These are phyloP conservation scores for Lagenorhynchus albirostris DNA, from an alignment of 2,113 vertebrate genomes.

Conservation along the genomic window DNA sequence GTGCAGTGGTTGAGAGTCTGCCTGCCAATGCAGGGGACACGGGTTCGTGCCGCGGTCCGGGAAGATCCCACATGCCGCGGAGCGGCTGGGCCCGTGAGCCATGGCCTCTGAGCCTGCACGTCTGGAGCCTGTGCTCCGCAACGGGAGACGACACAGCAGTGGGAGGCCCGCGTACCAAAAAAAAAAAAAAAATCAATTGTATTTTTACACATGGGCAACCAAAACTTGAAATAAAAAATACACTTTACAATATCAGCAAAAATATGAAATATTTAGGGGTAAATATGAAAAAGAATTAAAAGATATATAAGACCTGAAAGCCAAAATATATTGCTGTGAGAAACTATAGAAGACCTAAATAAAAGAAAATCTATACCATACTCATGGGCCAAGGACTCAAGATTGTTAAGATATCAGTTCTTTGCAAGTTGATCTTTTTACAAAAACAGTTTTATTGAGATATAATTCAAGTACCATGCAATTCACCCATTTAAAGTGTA, in stretches of 20 bases:
- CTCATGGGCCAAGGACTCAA: background rate
- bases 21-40: too few relatives aligned
- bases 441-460: background rate
- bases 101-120: too few relatives aligned
- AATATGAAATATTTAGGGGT: background rate
- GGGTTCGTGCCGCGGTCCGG: fast-evolving
- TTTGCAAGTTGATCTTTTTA: background rate
- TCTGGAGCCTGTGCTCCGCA: too few relatives aligned
- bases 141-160: too few relatives aligned
- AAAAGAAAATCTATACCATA: background rate
- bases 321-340: background rate
- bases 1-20: too few relatives aligned
- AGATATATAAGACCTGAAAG: background rate
- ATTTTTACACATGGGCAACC: background rate
- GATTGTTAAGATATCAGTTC: background rate
- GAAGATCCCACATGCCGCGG: too few relatives aligned
- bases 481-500: background rate
- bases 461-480: background rate
- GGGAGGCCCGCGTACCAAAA: background rate
- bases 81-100: too few relatives aligned
- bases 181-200: background rate
- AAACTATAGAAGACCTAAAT: background rate
- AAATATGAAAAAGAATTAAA: background rate
- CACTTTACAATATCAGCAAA: background rate
- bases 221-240: background rate